Percentiles rank a stretch among this genome's conserved stretches.
Conservation (phyloP, 2,797 vertebrate genomes). For the Chrysolophus pictus region DNA sequence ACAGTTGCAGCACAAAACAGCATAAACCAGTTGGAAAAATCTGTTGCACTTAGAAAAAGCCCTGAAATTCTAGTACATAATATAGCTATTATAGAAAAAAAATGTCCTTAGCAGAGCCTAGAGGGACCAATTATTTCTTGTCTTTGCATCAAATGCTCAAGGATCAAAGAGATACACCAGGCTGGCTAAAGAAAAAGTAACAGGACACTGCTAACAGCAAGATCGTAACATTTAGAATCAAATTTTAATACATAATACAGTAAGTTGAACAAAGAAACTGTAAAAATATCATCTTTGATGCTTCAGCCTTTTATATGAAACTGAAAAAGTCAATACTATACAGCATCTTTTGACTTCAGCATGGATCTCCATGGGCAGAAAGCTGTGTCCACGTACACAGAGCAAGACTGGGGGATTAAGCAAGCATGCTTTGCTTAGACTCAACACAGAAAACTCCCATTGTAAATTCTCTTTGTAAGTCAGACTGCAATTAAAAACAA, state of each 20-base stretch:
- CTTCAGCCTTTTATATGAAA: background rate
- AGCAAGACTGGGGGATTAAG: background rate
- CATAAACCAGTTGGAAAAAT: background rate
- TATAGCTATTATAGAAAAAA: background rate
- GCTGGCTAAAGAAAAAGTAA: background rate
- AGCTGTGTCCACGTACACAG: background rate
- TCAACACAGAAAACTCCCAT: constrained; percentile 8
- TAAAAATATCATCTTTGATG: background rate
- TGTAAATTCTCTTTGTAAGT: background rate
- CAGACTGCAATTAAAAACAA: background rate
- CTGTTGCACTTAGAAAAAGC: background rate
- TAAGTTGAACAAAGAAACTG: background rate
- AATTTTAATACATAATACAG: background rate
- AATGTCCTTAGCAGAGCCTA: background rate
- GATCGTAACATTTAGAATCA: background rate
- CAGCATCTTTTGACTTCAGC: background rate
- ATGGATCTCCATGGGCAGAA: background rate
- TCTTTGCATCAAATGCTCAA: background rate
- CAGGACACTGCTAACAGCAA: background rate
- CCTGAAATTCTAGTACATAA: background rate
- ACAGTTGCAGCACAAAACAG: background rate
- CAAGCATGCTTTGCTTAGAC: background rate
- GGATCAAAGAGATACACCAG: background rate
- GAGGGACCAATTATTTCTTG: background rate
- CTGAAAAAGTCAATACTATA: background rate